Conservation (phyloP, 2,797 vertebrate genomes). For the Megalops cyprinoides region DNA sequence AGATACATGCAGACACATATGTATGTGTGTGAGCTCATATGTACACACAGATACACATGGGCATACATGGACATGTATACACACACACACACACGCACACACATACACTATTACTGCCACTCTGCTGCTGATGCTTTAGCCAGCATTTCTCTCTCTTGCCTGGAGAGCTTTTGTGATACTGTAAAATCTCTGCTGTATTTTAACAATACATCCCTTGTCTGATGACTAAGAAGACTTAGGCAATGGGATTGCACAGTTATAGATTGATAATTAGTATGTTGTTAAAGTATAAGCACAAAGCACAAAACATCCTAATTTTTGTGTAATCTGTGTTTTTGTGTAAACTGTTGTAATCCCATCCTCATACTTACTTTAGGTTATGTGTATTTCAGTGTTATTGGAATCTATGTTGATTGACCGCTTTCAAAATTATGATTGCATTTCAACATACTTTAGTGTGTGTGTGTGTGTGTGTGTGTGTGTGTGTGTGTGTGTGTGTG, state of each 20-base stretch:
- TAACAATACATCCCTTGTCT: not conserved
- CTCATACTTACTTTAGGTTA: not conserved
- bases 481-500: not conserved
- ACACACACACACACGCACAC: slow-evolving; percentile 18
- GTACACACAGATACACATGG: not conserved
- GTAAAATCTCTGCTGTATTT: not conserved
- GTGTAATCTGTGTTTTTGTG: not conserved
- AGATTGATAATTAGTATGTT: not conserved
- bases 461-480: not conserved
- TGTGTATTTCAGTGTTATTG: not conserved
- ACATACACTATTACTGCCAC: not conserved
- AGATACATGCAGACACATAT: slow-evolving; percentile 6
- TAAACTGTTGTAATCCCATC: not conserved
- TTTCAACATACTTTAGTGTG: not conserved
- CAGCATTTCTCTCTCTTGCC: not conserved
- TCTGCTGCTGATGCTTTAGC: not conserved
- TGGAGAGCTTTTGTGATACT: not conserved
- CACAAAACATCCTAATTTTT: not conserved
- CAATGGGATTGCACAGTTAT: not conserved
- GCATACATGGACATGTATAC: slow-evolving; percentile 11
- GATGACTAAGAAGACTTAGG: not conserved
- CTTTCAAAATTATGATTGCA: not conserved
- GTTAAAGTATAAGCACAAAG: no score
- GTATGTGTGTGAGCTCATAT: not conserved
- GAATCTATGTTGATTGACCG: not conserved